Base-by-base conservation (phyloP, 2,888 invertebrate genomes). In the Noctua janthina region DNA sequence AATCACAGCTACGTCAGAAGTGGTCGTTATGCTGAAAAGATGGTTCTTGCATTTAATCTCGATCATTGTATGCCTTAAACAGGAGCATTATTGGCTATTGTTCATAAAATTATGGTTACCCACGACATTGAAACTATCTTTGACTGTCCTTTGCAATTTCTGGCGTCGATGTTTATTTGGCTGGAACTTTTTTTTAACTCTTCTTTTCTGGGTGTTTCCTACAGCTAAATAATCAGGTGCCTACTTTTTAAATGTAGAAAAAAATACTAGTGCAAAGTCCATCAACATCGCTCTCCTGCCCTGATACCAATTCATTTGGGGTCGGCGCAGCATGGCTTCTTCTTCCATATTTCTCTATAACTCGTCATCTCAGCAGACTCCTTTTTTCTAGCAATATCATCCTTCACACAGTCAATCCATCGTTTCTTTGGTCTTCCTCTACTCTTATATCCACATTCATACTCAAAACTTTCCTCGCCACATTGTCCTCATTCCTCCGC, bases 41-140 rank as follows among this genome's bases (percentile, higher is more conserved):
- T 56, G 51, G 11, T 49, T 69, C 46, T 76, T 74, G 43, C 13
- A 83, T 66, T 81, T 76, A 74, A 81, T 81, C 66, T 79, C 51
- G 35, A 79, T 78, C 76, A 78, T 82, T 74, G 81, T 76, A 66
- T 64, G 39, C 89, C 90, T 15, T 81, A 82, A 68, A 79, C 43
- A 83, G 82, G 54, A 56, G 62, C 29, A 46, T 74, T 87, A 89
- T 90, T 77, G 79, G 43, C 79, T 81, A 89, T 89, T 89, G 89
- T 88, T 88, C 29, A 59, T 51, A 49, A 69, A 35, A 0, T 46
- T 62, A 78, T 66, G 75, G 72, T 15, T 62, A 29, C 29, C 62
- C 39, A 43, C 13, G 72, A 86, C 73, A 70, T 74, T 84, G 51
- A 51, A 62, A 84, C 72, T 84, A 54, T 62, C 59, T 83, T 74